Evolutionary conservation across 2,113 vertebrate genomes (phyloP).

Genomic region (Caranx melampygus): DNA sequence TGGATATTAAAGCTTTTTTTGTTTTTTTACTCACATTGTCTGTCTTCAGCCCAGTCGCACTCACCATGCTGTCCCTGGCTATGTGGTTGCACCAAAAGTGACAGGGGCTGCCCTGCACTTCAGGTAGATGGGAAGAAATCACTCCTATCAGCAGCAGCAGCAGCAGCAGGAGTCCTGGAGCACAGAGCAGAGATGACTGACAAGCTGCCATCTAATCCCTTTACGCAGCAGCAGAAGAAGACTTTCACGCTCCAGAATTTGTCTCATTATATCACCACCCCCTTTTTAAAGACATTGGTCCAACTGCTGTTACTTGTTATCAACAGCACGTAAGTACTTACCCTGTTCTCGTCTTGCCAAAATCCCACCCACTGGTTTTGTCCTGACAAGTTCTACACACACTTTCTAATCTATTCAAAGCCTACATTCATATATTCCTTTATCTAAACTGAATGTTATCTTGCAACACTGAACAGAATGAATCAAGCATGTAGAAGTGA

Average conservation of each 20-base stretch:
- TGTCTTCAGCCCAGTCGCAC: background rate
- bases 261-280: background rate
- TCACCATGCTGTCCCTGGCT: constrained; percentile 19
- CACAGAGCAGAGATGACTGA: constrained; percentile 12
- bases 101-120: constrained; percentile 27
- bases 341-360: background rate
- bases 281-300: background rate
- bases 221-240: background rate
- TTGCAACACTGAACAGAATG: background rate
- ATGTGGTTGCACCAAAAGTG: constrained; percentile 62
- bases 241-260: background rate
- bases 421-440: background rate
- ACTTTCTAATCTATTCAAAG: background rate
- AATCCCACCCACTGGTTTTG: constrained; percentile 5
- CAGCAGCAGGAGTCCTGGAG: constrained; percentile 70
- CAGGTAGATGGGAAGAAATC: constrained; percentile 47
- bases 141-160: constrained; percentile 73
- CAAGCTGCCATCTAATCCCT: constrained; percentile 9
- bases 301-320: background rate
- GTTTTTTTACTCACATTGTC: constrained; percentile 57
- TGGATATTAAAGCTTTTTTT: background rate
- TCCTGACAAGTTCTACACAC: background rate
- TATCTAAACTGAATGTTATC: accelerated
- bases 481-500: background rate
- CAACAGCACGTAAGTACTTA: background rate